Evolutionary conservation across 92 coral and sea anemone species (phyloP), one percentile per base, ranked within the genome.

Genomic region (Blastomussa wellsi): DNA sequence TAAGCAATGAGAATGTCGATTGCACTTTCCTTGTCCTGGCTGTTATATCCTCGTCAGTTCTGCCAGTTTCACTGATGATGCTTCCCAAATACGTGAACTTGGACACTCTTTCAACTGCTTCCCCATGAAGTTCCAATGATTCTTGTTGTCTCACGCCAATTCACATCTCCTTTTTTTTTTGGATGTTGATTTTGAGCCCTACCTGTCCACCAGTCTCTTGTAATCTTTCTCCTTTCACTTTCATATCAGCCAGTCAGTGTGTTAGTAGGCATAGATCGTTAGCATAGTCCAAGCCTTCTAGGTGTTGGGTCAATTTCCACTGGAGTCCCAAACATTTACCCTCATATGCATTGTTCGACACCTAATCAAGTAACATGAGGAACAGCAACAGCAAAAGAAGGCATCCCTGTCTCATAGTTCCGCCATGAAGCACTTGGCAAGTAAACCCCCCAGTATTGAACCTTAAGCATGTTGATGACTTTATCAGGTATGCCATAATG

Each of bases 111-210:
- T 62, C 32, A 62, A 62, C 28, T 20, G 28, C 32, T 62, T 62
- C 14, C 7, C 32, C 69, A 24, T 62, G 31, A 62, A 8, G 32
- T 24, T 62, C 69, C 33, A 62, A 62, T 6, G 69, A 62, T 62
- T 62, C 69, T 11, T 62, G 32, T 24, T 24, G 69, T n/a, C 69
- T 62, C 31, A 24, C 69, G 32, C 32, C 33, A 22, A 62, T 22
- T 62, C 13, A 10, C 69, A 62, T 62, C 33, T 32, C 73, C 39
- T 29, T 68, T 68, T 19, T 68, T 12, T 68, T 68, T 22, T 12
- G 38, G 42, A 31, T 68, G 73, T 68, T 68, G 73, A 68, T 68
- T 31, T 68, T 66, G 72, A 66, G 37, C 37, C 72, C 72, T 7
- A 66, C 72, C 72, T 66, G 72, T 26, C 39, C 41, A 3, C 73